phyloP scores from a whole-genome alignment of 2,113 vertebrate genomes.

The Myiopsitta monachus region DNA sequence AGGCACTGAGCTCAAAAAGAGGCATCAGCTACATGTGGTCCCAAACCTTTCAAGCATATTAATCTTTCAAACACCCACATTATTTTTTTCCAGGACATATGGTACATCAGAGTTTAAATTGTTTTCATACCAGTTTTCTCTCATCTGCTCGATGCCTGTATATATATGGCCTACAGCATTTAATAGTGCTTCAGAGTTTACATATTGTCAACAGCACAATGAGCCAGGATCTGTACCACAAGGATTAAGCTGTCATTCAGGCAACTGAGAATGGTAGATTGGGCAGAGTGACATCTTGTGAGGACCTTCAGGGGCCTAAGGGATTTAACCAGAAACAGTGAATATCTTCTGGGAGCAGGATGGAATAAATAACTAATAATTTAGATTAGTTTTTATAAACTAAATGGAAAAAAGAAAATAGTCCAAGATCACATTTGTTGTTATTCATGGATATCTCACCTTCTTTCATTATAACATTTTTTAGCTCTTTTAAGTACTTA shows the following conservation, averaged over 20 bases:
- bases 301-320: not conserved
- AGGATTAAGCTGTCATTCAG: not conserved
- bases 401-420: not conserved
- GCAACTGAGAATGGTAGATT: not conserved
- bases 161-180: not conserved
- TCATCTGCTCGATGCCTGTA: not conserved
- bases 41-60: not conserved
- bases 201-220: not conserved
- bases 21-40: accelerated
- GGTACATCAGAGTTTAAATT: not conserved
- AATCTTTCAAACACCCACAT: not conserved
- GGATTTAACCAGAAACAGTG: not conserved
- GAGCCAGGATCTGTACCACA: not conserved
- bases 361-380: not conserved
- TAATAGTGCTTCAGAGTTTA: not conserved
- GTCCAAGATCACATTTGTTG: not conserved
- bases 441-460: not conserved
- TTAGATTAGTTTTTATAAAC: not conserved
- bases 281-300: not conserved
- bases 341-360: not conserved
- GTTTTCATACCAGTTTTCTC: not conserved
- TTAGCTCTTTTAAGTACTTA: not conserved
- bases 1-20: not conserved
- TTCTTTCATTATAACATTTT: not conserved
- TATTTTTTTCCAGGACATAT: not conserved